phyloP scores from a whole-genome alignment of 2,797 vertebrate species.

The Poeciliopsis turneri region DNA sequence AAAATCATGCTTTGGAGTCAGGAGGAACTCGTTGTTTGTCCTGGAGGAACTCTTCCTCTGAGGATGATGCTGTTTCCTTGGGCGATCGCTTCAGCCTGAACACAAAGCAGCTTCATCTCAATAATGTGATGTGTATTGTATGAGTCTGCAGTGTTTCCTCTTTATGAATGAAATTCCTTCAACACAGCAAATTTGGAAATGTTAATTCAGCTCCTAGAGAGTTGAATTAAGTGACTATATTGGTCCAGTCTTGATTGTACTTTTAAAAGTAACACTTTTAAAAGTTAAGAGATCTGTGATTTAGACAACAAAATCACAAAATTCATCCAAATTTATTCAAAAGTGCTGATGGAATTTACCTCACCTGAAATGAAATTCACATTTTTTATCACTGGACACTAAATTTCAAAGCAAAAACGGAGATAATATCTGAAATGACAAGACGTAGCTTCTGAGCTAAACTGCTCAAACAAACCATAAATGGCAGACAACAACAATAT shows the following conservation, averaged over 20 bases:
- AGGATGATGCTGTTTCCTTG: constrained; percentile 26
- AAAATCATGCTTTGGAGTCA: constrained; percentile 23
- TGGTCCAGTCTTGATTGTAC: too few relatives aligned
- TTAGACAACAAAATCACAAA: not conserved
- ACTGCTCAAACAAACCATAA: not conserved
- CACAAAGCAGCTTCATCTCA: constrained; percentile 28
- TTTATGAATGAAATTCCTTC: too few relatives aligned
- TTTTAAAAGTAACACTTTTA: too few relatives aligned
- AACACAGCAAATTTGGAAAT: too few relatives aligned
- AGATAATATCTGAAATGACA: not conserved
- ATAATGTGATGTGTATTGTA: constrained; percentile 42
- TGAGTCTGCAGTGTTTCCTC: not conserved
- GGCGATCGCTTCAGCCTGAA: not conserved
- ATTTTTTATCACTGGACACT: not conserved
- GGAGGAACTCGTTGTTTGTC: constrained; percentile 22
- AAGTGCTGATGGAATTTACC: not conserved
- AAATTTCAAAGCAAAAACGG: not conserved
- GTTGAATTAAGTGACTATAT: too few relatives aligned
- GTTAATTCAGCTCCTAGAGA: too few relatives aligned
- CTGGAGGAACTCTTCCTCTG: constrained; percentile 17
- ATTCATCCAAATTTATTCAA: not conserved
- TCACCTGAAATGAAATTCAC: not conserved
- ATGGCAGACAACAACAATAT: not conserved
- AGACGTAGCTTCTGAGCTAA: not conserved
- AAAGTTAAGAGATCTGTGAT: too few relatives aligned